Conservation (phyloP, 2,888 invertebrate species). For the Trichopoda pennipes region DNA sequence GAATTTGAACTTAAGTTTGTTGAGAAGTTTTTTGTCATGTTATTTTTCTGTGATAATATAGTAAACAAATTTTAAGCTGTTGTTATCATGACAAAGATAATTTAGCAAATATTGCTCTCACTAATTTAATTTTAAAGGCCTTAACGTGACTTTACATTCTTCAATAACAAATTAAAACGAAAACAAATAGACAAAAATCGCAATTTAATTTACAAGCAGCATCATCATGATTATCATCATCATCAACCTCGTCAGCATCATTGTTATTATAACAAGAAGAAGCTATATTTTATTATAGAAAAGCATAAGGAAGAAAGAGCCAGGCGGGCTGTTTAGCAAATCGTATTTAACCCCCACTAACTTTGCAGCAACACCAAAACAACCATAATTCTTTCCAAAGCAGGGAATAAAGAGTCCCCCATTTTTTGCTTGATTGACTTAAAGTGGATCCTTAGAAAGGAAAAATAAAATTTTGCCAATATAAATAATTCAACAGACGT, state of each 20-base stretch:
- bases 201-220: slow-evolving; percentile 49
- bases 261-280: too few species aligned
- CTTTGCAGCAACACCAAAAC: background rate
- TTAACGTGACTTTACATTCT: slow-evolving; percentile 64
- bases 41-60: slow-evolving; percentile 41
- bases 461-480: slow-evolving; percentile 56
- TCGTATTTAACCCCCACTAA: slow-evolving; percentile 23
- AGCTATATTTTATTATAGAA: slow-evolving; percentile 1
- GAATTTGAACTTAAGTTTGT: too few species aligned
- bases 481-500: slow-evolving; percentile 54
- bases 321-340: background rate
- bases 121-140: slow-evolving; percentile 75
- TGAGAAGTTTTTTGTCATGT: background rate
- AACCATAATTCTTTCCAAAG: background rate
- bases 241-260: too few species aligned
- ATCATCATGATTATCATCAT: background rate
- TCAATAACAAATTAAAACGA: slow-evolving; percentile 39
- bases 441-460: slow-evolving; percentile 56
- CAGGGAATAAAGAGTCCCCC: slow-evolving; percentile 1
- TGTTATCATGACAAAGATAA: slow-evolving; percentile 68
- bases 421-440: slow-evolving; percentile 44
- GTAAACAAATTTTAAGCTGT: slow-evolving; percentile 37
- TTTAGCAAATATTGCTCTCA: slow-evolving; percentile 75
- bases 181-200: slow-evolving; percentile 18
- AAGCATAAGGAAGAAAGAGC: background rate